Percentiles rank a stretch among this genome's conserved stretches.
These are phyloP conservation scores for Cyanoramphus novaezelandiae DNA, from an alignment of 2,113 vertebrate genomes.

Conservation along the genomic window DNA sequence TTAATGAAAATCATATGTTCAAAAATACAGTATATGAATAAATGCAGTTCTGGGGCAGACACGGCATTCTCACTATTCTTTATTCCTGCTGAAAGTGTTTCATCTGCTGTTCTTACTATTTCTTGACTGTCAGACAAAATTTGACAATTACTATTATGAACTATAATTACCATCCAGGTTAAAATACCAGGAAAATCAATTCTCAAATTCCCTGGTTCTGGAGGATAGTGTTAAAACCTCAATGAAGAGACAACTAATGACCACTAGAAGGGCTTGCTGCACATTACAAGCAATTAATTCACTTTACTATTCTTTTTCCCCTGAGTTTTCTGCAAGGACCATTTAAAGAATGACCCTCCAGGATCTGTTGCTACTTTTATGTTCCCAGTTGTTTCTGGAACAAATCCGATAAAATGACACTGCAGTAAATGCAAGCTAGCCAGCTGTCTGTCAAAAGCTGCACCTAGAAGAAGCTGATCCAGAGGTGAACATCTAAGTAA, in stretches of 20 bases:
- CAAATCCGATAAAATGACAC: neutral
- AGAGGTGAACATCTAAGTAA: neutral
- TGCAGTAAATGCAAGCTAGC: neutral
- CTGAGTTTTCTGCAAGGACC: neutral
- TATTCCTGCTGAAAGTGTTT: neutral
- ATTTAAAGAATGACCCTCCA: neutral
- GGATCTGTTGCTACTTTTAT: neutral
- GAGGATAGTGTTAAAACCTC: neutral
- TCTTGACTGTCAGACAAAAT: neutral
- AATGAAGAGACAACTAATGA: neutral
- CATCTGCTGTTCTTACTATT: neutral
- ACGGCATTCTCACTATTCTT: neutral
- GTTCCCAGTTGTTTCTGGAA: neutral
- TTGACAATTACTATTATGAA: neutral
- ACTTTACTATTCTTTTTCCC: neutral
- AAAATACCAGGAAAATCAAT: neutral
- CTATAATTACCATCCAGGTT: neutral
- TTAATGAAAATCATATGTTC: neutral
- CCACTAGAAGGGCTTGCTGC: neutral
- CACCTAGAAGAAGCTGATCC: neutral
- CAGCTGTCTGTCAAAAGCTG: neutral
- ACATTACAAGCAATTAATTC: neutral
- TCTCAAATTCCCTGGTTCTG: neutral
- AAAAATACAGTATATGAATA: neutral
- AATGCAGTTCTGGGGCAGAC: neutral